Evolutionary conservation across 2,888 invertebrate species (phyloP).

Genomic region (Pristionchus maxplancki): DNA sequence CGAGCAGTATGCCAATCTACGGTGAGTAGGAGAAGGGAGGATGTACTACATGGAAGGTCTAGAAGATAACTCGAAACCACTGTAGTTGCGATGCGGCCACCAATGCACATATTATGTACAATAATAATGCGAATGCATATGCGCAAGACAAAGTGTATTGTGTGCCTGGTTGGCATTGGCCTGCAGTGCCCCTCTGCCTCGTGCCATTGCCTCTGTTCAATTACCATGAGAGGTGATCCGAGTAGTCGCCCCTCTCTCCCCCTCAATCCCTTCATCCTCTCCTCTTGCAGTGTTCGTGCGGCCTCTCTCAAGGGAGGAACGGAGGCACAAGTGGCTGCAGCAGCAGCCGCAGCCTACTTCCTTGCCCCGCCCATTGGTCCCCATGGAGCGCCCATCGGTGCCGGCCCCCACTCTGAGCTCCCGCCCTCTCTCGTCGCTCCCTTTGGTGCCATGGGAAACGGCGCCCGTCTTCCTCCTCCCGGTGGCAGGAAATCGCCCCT

Average conservation of each 20-base stretch:
- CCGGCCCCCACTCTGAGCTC: neutral
- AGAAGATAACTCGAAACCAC: neutral
- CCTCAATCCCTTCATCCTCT: slow-evolving; percentile 10
- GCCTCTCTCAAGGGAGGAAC: slow-evolving; percentile 37
- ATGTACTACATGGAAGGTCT: neutral
- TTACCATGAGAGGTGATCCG: neutral
- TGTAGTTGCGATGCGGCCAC: neutral
- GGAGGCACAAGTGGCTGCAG: slow-evolving; percentile 26
- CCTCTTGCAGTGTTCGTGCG: slow-evolving; percentile 17
- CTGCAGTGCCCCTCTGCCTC: neutral
- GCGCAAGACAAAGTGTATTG: neutral
- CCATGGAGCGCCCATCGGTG: neutral
- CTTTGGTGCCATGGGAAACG: neutral
- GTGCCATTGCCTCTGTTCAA: neutral
- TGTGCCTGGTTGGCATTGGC: neutral
- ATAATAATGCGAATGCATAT: neutral
- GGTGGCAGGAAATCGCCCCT: slow-evolving; percentile 57
- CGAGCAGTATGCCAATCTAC: slow-evolving; percentile 56
- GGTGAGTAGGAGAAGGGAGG: neutral
- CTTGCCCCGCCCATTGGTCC: neutral
- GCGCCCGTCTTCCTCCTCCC: neutral
- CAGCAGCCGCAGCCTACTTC: slow-evolving; percentile 39
- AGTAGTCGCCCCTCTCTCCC: neutral
- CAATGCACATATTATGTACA: neutral
- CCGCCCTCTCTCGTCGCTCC: slow-evolving; percentile 3